These are phyloP conservation scores for Numida meleagris DNA, from an alignment of 2,113 vertebrate species.

Conservation along the genomic window DNA sequence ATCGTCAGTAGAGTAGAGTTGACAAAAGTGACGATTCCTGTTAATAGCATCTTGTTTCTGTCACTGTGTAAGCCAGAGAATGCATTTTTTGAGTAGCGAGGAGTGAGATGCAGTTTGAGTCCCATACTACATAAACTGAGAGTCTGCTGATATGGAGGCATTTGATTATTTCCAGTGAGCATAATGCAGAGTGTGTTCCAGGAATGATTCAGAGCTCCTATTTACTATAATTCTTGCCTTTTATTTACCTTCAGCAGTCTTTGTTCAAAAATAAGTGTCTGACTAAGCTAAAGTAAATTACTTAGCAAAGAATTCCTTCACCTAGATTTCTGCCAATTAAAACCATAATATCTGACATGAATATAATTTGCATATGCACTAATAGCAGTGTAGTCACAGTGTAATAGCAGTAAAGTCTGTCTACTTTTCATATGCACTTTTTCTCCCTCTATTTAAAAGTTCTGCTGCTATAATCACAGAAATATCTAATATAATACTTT, in stretches of 20 bases:
- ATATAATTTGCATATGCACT: neutral
- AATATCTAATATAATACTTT: neutral
- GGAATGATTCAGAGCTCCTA: neutral
- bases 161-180: neutral
- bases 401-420: neutral
- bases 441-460: neutral
- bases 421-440: neutral
- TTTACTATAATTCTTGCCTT: neutral
- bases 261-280: neutral
- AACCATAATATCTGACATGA: neutral
- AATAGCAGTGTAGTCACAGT: neutral
- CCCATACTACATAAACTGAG: rapidly evolving
- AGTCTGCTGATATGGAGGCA: neutral
- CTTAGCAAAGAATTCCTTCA: neutral
- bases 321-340: neutral
- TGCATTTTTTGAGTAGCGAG: neutral
- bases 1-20: neutral
- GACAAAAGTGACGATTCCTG: neutral
- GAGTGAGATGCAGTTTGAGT: neutral
- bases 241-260: neutral
- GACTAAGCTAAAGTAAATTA: neutral
- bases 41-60: neutral
- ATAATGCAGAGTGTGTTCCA: neutral
- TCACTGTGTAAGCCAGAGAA: neutral
- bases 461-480: neutral